Evolutionary conservation across 1,140 invertebrate species (phyloP), one percentile per base, ranked within the genome.

Genomic region (Anthonomus grandis): DNA sequence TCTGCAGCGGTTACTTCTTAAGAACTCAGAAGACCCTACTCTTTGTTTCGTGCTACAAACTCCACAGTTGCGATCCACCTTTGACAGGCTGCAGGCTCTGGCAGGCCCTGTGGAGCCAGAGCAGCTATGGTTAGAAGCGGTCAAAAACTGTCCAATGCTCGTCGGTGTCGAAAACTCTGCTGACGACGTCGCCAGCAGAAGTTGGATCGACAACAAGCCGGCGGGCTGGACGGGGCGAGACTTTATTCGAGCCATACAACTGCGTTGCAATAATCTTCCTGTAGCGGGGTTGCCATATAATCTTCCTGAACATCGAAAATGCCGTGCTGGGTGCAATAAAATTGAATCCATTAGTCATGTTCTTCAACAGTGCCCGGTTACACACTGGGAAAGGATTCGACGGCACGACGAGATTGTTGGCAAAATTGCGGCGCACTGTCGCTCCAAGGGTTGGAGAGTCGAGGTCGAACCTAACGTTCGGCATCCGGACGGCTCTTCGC

Each of bases 391-490:
- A 9, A 9, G 61, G 4, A 59, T 62, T 9, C 9, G 9, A n/a
- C 0, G 63, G 2, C 63, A 64, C 36, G 54, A 62, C 19, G 22
- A 51, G 8, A 21, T 60, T 1, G 52, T 42, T 4, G 9, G 18
- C 5, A 62, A 50, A 13, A 22, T 64, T 4, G 22, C 21, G 2
- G n/a, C n/a, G n/a, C 10, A 31, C 4, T 12, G n/a, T n/a, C n/a
- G n/a, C n/a, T n/a, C n/a, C n/a, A n/a, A n/a, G n/a, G n/a, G n/a
- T n/a, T n/a, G n/a, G 8, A 4, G 12, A 3, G 22, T 44, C 8
- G 47, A 58, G 38, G 23, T n/a, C 8, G 4, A 52, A 62, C 13
- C 62, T 53, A n/a, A n/a, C 1, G 13, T 44, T 8, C 21, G 61
- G 4, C 19, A 50, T 0, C 21, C 53, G 25, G 5, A 4, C 3